Conservation (phyloP, 2,888 invertebrate species). For the Habrosyne pyritoides region DNA sequence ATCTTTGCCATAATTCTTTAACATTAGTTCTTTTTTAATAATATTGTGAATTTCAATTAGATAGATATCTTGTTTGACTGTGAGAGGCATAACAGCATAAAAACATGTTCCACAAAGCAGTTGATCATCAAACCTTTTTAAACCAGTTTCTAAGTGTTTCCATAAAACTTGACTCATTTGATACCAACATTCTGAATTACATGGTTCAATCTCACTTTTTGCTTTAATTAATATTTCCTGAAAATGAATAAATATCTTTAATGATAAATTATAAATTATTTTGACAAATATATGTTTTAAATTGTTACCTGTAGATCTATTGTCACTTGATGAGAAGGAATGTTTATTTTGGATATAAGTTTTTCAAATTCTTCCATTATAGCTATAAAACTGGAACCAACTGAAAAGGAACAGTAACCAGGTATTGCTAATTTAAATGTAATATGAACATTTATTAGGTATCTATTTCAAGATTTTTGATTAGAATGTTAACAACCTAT, state of each 20-base stretch:
- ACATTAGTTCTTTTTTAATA: conserved; percentile 43
- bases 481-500: no score
- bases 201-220: conserved; percentile 33
- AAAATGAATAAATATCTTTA: conserved; percentile 28
- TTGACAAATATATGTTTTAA: not conserved
- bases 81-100: conserved; percentile 52
- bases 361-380: conserved; percentile 44
- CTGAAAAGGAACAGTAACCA: conserved; percentile 35
- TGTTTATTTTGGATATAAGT: conserved; percentile 33
- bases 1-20: conserved; percentile 26
- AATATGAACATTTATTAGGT: no score
- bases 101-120: conserved; percentile 71
- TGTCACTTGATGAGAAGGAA: conserved; percentile 42
- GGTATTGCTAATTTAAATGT: not conserved
- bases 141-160: conserved; percentile 53
- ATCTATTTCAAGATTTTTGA: not conserved
- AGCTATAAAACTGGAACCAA: not conserved
- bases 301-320: conserved; percentile 51
- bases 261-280: not conserved
- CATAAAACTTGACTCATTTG: conserved; percentile 52
- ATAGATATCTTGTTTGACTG: conserved; percentile 48
- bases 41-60: conserved; percentile 43
- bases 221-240: conserved; percentile 56
- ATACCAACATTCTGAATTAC: conserved; percentile 37
- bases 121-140: conserved; percentile 67